Evolutionary conservation across 2,888 invertebrate genomes (phyloP), one percentile per base, ranked within the genome.

Genomic region (Parasteatoda lunata): DNA sequence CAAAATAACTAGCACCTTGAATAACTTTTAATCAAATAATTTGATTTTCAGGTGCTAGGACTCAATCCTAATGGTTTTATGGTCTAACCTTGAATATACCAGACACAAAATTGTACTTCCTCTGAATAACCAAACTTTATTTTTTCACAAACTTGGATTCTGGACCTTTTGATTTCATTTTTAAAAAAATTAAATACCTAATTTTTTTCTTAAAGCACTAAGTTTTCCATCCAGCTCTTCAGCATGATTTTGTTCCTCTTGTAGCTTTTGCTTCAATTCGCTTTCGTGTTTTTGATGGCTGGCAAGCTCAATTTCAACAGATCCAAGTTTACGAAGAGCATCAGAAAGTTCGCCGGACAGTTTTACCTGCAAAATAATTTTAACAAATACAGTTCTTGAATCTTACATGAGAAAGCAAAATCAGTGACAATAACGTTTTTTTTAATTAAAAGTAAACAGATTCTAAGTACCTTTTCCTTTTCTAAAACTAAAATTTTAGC

Each of bases 401-500:
- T 30, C 30, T 30, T 30, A 30, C 30, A 1, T 30, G 30, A 30
- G 0, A 30, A 30, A 30, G 2, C 0, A 30, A 30, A 30, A 30
- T 30, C 30, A 30, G 30, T 30, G 30, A 30, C 30, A 30, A 1
- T 30, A 30, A 30, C 30, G 2, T 30, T 2, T 30, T 30, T 30
- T 30, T n/a, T n/a, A n/a, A 30, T n/a, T 54, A 30, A 9, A 1
- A 5, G 54, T 30, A 45, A 5, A 30, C n/a, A 45, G 30, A 3
- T 15, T 8, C 66, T 15, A 70, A 48, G 15, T 89, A 89, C 89
- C 70, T 80, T 87, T 81, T 89, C 87, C 66, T 73, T 73, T 68
- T 89, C 89, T 47, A 89, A 71, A 84, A 3, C 77, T 11, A 73
- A 45, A 59, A 89, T 65, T 75, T 85, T 87, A 47, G 77, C 77